Percentiles rank a stretch among this genome's conserved stretches.
phyloP scores from a whole-genome alignment of 2,113 vertebrate species.

The Psilopogon haemacephalus region DNA sequence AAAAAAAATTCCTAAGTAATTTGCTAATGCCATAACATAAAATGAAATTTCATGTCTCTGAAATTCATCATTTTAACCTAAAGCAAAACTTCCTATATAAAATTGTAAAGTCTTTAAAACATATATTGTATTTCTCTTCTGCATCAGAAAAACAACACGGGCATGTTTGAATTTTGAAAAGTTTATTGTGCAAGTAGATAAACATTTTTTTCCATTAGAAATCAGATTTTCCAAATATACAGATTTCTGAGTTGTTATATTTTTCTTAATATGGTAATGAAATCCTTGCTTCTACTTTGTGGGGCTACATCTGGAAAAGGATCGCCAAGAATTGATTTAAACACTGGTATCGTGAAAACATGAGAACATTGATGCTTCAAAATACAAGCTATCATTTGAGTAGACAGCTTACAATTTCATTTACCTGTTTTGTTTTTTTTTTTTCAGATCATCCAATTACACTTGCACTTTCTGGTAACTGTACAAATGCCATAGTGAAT shows the following conservation, averaged over 20 bases:
- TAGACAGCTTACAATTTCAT: background rate
- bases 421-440: background rate
- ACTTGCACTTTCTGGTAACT: background rate
- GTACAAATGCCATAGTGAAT: background rate
- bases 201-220: background rate
- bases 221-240: background rate
- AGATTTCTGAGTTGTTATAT: background rate
- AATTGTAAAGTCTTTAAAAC: background rate
- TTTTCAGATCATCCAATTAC: background rate
- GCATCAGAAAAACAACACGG: background rate
- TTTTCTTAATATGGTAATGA: background rate
- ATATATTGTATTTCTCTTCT: background rate
- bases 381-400: background rate
- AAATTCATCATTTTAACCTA: background rate
- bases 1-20: background rate
- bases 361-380: background rate
- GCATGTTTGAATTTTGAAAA: background rate
- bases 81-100: background rate
- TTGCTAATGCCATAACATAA: background rate
- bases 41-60: background rate
- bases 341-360: background rate
- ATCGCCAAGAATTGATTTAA: background rate
- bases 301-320: background rate
- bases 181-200: background rate
- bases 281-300: background rate